phyloP scores from a whole-genome alignment of 2,888 invertebrate species.

The Platycheirus rosarum region DNA sequence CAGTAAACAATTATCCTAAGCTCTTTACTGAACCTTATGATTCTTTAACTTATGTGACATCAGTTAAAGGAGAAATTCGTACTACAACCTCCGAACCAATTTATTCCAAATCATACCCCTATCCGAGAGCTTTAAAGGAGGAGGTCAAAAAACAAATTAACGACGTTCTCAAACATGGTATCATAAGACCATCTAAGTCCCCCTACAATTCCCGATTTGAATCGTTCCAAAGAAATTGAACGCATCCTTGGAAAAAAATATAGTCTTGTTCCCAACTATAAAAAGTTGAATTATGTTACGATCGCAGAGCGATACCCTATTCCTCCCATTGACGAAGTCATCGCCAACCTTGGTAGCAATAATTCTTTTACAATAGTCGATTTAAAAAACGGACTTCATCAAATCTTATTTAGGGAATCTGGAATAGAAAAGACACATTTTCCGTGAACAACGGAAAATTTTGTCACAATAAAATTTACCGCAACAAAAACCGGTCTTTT shows the following conservation, averaged over 20 bases:
- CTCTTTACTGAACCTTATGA: conserved; percentile 40
- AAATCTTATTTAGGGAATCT: conserved; percentile 43
- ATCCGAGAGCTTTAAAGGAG: conserved; percentile 42
- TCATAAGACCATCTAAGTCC: conserved; percentile 52
- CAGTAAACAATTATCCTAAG: too few species aligned
- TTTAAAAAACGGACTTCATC: conserved; percentile 48
- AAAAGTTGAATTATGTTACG: conserved; percentile 24
- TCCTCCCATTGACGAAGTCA: conserved; percentile 19
- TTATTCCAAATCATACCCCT: conserved; percentile 52
- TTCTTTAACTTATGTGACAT: conserved; percentile 33
- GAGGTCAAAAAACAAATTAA: conserved; percentile 52
- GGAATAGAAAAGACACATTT: conserved; percentile 35
- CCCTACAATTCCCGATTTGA: conserved; percentile 56
- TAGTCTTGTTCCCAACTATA: conserved; percentile 24
- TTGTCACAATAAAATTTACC: too few species aligned
- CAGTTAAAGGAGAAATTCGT: conserved; percentile 55
- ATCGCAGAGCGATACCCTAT: conserved; percentile 29
- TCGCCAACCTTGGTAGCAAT: conserved; percentile 5
- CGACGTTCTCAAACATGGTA: conserved; percentile 28
- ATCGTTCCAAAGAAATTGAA: conserved; percentile 46
- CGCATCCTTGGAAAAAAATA: conserved; percentile 30
- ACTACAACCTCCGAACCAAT: conserved; percentile 33
- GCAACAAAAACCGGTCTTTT: too few species aligned
- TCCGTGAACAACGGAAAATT: conserved; percentile 10
- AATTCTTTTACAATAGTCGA: conserved; percentile 14